These are phyloP conservation scores for Aurelia sp. DNA, from an alignment of 30 jellyfish, hydroid and myxozoan genomes.

Conservation along the genomic window DNA sequence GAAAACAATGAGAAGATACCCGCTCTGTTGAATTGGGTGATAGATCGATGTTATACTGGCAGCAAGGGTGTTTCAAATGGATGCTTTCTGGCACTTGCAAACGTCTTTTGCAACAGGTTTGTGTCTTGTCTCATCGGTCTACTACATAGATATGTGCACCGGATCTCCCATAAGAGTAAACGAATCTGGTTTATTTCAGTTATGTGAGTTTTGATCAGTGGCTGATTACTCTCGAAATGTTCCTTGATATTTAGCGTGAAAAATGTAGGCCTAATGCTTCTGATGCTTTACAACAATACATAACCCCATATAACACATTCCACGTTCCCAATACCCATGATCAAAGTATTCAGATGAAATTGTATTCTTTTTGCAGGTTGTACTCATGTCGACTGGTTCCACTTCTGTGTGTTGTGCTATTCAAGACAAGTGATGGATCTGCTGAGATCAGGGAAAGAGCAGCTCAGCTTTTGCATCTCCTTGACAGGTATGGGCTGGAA, in stretches of 20 bases:
- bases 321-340: too few relatives aligned
- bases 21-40: constrained; percentile 92
- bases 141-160: too few relatives aligned
- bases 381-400: constrained; percentile 96
- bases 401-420: constrained; percentile 90
- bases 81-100: constrained; percentile 95
- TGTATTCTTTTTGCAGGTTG: constrained; percentile 62
- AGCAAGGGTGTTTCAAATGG: constrained; percentile 92
- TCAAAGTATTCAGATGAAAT: too few relatives aligned
- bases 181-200: too few relatives aligned
- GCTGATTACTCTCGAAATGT: too few relatives aligned
- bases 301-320: too few relatives aligned
- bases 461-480: constrained; percentile 89
- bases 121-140: neutral
- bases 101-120: constrained; percentile 93
- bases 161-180: too few relatives aligned
- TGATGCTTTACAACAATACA: too few relatives aligned
- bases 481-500: constrained; percentile 80
- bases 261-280: too few relatives aligned
- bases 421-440: constrained; percentile 94
- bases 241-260: too few relatives aligned
- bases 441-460: constrained; percentile 97
- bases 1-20: constrained; percentile 98
- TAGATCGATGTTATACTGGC: constrained; percentile 97
- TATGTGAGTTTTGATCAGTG: too few relatives aligned